These are phyloP conservation scores for Naja naja DNA, from an alignment of 2,113 vertebrate species.

Conservation along the genomic window DNA sequence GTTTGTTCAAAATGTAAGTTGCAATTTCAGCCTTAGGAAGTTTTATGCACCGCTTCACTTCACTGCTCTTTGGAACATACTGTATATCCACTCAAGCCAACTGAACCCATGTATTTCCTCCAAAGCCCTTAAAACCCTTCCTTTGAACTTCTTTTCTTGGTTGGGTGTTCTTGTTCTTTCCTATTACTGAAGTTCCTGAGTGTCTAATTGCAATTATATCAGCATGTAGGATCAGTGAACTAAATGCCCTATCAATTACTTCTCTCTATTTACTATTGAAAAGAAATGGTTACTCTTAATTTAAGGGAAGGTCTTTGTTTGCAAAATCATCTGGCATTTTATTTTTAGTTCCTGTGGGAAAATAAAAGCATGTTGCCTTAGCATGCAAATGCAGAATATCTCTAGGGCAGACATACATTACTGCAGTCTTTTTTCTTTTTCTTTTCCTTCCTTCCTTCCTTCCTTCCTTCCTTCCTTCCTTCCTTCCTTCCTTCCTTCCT, in stretches of 20 bases:
- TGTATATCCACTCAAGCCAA: constrained; percentile 30
- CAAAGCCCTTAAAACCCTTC: constrained; percentile 40
- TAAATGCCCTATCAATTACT: constrained; percentile 47
- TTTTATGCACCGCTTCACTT: constrained; percentile 42
- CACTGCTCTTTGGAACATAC: constrained; percentile 25
- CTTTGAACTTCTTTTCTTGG: constrained; percentile 37
- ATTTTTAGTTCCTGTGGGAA: constrained; percentile 16
- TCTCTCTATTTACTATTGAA: constrained; percentile 48
- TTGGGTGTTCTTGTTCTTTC: constrained; percentile 44
- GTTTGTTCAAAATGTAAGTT: constrained; percentile 26
- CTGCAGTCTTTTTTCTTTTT: background rate
- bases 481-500: too few species aligned
- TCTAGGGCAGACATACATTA: constrained; percentile 10
- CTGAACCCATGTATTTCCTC: constrained; percentile 21
- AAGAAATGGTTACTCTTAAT: constrained; percentile 51
- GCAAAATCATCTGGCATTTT: constrained; percentile 36
- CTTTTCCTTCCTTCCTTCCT: too few species aligned
- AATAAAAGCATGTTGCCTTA: constrained; percentile 3
- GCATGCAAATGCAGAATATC: constrained; percentile 32
- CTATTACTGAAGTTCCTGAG: background rate
- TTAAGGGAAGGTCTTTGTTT: constrained; percentile 43
- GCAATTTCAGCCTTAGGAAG: constrained; percentile 32
- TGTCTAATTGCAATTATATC: constrained; percentile 50
- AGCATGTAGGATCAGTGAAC: constrained; percentile 21
- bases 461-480: too few species aligned